Evolutionary conservation across 2,113 vertebrate species (phyloP).

Genomic region (Entomyzon cyanotis): DNA sequence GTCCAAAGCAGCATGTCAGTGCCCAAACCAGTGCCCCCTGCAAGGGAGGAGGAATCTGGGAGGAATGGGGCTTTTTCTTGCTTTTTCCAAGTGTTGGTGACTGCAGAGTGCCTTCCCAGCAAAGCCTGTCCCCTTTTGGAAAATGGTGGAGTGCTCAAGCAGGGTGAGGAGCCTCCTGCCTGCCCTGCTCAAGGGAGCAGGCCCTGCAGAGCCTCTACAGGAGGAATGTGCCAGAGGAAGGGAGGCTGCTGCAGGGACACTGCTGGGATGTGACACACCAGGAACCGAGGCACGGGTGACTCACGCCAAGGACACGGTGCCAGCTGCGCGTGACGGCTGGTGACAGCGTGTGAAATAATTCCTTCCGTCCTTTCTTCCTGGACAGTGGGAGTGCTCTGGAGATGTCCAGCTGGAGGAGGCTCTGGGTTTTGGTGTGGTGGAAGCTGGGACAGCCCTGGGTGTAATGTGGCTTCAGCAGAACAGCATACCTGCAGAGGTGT

Average conservation of each 20-base stretch:
- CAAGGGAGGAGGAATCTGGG: neutral
- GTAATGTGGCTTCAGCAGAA: neutral
- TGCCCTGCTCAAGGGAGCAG: neutral
- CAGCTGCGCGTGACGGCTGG: neutral
- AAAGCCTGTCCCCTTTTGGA: neutral
- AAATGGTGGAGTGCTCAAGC: neutral
- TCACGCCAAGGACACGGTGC: neutral
- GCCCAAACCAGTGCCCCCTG: neutral
- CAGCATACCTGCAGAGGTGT: neutral
- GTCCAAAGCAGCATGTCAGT: rapidly evolving
- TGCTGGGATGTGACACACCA: neutral
- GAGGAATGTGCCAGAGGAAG: neutral
- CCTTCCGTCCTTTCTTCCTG: slow-evolving; percentile 13
- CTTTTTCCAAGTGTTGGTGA: neutral
- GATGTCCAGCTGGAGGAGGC: neutral
- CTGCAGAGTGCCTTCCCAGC: neutral
- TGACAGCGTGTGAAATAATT: neutral
- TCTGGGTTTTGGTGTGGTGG: neutral
- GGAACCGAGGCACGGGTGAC: neutral
- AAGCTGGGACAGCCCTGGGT: neutral
- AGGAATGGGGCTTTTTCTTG: neutral
- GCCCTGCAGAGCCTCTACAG: neutral
- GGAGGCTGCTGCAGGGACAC: neutral
- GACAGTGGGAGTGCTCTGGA: neutral
- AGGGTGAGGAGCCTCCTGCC: neutral